Conservation (phyloP, 1,140 invertebrate genomes). For the Pseudobourletiella spinata region DNA sequence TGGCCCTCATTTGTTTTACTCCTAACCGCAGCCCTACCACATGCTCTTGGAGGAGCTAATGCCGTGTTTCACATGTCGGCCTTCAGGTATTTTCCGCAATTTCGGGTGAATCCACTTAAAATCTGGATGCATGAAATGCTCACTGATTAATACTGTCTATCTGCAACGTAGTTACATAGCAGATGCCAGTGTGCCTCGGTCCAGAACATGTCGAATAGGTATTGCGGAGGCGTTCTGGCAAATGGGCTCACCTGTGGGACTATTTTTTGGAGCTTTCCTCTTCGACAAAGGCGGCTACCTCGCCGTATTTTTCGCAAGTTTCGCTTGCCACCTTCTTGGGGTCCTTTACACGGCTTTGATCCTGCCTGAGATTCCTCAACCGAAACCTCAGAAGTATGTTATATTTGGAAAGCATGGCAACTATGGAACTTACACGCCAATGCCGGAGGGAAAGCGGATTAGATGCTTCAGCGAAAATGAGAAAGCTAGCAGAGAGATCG, state of each 20-base stretch:
- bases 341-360: conserved; percentile 28
- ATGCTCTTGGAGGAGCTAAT: conserved; percentile 28
- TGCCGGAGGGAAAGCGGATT: conserved; percentile 3
- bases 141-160: too few species aligned
- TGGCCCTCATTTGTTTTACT: conserved; percentile 27
- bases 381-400: conserved; percentile 8
- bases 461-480: conserved; percentile 33
- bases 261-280: conserved; percentile 29
- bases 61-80: conserved; percentile 31
- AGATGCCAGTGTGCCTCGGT: conserved; percentile 37
- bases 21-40: conserved; percentile 26
- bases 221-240: conserved; percentile 37
- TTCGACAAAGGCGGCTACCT: conserved; percentile 30
- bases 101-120: too few species aligned
- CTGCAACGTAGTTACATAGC: conserved; percentile 44
- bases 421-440: conserved; percentile 22
- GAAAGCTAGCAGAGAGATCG: conserved; percentile 4
- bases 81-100: too few species aligned
- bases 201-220: conserved; percentile 40
- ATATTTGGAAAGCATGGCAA: conserved; percentile 27
- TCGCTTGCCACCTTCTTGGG: conserved; percentile 23
- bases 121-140: too few species aligned
- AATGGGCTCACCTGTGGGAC: conserved; percentile 30
- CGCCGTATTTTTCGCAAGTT: conserved; percentile 25
- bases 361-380: conserved; percentile 33